These are phyloP conservation scores for Mya arenaria DNA, from an alignment of 1,140 invertebrate species.

Conservation along the genomic window DNA sequence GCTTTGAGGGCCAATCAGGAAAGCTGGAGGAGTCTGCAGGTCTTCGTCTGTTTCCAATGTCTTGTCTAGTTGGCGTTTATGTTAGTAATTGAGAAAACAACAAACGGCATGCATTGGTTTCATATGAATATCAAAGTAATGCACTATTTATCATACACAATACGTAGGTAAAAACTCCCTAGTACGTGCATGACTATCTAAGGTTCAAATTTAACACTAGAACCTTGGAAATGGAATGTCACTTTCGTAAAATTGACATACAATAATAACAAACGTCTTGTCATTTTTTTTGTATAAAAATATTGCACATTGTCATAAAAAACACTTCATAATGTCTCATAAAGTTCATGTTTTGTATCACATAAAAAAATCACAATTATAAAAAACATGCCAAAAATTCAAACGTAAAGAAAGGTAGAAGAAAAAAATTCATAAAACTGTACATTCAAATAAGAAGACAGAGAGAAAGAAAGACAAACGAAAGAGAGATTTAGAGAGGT, in stretches of 20 bases:
- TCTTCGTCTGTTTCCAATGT: slow-evolving; percentile 6
- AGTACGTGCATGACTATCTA: neutral
- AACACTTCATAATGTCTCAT: too few relatives aligned
- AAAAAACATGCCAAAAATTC: slow-evolving; percentile 32
- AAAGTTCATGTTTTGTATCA: neutral
- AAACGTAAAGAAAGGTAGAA: slow-evolving; percentile 35
- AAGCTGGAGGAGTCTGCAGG: slow-evolving; percentile 59
- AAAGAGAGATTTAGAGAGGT: slow-evolving; percentile 17
- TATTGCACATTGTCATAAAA: slow-evolving; percentile 1
- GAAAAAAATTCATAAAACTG: too few relatives aligned
- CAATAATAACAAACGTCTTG: too few relatives aligned
- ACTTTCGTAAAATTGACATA: neutral
- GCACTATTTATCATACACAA: neutral
- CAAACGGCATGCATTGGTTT: slow-evolving; percentile 27
- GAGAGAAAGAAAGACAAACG: slow-evolving; percentile 33
- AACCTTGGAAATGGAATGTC: slow-evolving; percentile 22
- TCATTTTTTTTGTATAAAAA: too few relatives aligned
- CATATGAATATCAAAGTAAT: neutral
- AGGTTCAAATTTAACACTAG: neutral
- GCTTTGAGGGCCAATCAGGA: slow-evolving; percentile 57
- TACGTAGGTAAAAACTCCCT: neutral
- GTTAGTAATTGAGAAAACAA: slow-evolving; percentile 25
- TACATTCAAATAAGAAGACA: slow-evolving; percentile 44
- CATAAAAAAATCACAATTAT: slow-evolving; percentile 19
- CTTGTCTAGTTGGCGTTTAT: slow-evolving; percentile 62